Base-by-base conservation (phyloP, 2,888 invertebrate genomes). In the Orthosia cruda region DNA sequence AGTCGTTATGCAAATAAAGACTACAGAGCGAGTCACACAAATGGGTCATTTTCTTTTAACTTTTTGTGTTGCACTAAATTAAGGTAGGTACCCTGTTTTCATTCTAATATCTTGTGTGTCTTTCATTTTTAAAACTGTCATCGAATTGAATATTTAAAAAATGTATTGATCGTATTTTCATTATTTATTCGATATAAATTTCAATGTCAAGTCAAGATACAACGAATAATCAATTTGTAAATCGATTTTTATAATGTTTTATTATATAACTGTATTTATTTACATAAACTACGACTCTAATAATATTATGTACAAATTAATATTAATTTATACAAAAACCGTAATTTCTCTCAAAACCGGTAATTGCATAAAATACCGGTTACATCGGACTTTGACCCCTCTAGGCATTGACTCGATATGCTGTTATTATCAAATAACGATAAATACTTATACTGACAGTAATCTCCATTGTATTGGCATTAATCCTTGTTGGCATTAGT, bases 1-100 rank as follows among this genome's bases (percentile, higher is more conserved):
- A 92, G 89, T 89, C 88, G 88, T 89, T 86, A 91, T 89, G 87
- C 86, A 88, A 91, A 91, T 90, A 86, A 55, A 90, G 89, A 89
- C 85, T 89, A 87, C 88, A 86, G 49, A 73, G 74, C 64, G 49
- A 68, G 71, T 74, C 72, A 65, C 63, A 68, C 50, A 72, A 74
- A 54, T 71, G 47, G 67, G 49, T 73, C 45, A 78, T 63, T 55
- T 80, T 65, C 63, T 75, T 62, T 62, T 58, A n/a, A 12, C n/a
- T 57, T 64, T 40, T 40, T 54, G 5, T 13, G 57, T 59, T 77
- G 50, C 7, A 49, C 9, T 57, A 5, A n/a, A 13, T 3, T 26
- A n/a, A 20, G 13, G 1, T 52, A 20, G 13, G 1, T 52, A 45
- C 9, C 40, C 40, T 32, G 5, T 5, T 32, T 7, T 32, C 0